These are phyloP conservation scores for Poecilobothrus nobilitatus DNA, from an alignment of 2,888 invertebrate genomes.

Conservation along the genomic window DNA sequence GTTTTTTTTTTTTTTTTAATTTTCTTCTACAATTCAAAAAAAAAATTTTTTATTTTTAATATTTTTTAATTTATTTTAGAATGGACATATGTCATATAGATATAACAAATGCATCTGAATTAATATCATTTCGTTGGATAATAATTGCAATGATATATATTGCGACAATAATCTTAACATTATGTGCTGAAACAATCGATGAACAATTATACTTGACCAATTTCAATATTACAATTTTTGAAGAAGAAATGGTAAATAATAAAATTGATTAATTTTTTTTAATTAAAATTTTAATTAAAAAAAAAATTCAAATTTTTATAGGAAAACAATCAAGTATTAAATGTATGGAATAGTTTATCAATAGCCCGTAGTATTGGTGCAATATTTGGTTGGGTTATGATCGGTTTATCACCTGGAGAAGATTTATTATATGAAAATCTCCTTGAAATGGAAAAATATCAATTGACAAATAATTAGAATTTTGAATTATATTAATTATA, in stretches of 20 bases:
- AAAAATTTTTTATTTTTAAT: too few species aligned
- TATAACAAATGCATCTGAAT: constrained; percentile 39
- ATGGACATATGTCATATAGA: constrained; percentile 44
- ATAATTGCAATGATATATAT: constrained; percentile 45
- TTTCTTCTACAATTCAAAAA: too few species aligned
- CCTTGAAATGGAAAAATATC: constrained; percentile 42
- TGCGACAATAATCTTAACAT: constrained; percentile 43
- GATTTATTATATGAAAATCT: constrained; percentile 48
- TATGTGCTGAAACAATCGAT: constrained; percentile 43
- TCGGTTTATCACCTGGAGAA: constrained; percentile 47
- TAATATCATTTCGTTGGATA: constrained; percentile 43
- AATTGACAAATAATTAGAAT: constrained; percentile 42
- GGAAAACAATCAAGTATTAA: constrained; percentile 45
- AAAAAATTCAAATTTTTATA: constrained; percentile 7
- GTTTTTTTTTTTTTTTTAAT: too few species aligned
- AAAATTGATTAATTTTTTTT: not conserved
- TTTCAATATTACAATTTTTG: constrained; percentile 37
- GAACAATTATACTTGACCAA: constrained; percentile 39
- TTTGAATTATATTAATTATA: constrained; percentile 13
- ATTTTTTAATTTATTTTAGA: constrained; percentile 25
- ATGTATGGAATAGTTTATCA: constrained; percentile 49
- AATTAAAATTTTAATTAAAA: not conserved
- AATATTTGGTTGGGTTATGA: constrained; percentile 49
- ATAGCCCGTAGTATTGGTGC: constrained; percentile 49
- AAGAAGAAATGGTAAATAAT: constrained; percentile 39